These are phyloP conservation scores for Gadus chalcogrammus DNA, from an alignment of 2,113 vertebrate genomes.

Conservation along the genomic window DNA sequence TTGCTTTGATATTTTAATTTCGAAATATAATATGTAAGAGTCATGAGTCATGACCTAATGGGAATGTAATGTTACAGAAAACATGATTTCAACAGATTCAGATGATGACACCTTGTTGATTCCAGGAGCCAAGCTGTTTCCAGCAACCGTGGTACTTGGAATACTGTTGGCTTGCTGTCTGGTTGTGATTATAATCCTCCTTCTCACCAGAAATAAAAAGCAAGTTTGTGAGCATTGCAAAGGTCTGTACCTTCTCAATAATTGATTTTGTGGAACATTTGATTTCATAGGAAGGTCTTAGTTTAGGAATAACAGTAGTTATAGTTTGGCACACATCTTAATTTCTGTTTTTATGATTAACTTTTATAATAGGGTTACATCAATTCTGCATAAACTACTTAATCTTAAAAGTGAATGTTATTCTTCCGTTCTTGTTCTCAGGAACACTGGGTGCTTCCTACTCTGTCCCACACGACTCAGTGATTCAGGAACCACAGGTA, in stretches of 20 bases:
- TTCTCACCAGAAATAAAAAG: background rate
- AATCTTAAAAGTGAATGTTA: background rate
- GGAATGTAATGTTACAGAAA: too few relatives aligned
- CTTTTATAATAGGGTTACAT: background rate
- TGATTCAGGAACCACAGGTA: slow-evolving; percentile 5
- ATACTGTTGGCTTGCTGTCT: too few relatives aligned
- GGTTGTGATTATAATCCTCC: too few relatives aligned
- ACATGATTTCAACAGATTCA: too few relatives aligned
- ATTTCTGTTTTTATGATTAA: too few relatives aligned
- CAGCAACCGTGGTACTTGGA: too few relatives aligned
- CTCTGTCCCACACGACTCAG: background rate
- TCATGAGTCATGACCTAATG: too few relatives aligned
- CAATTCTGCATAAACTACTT: background rate
- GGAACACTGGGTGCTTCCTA: background rate
- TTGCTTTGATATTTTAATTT: too few relatives aligned
- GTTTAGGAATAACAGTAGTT: background rate
- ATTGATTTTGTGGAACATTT: background rate
- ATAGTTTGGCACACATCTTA: background rate
- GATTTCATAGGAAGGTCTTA: background rate
- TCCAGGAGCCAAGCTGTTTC: too few relatives aligned
- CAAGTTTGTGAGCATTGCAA: background rate
- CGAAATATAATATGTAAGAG: too few relatives aligned
- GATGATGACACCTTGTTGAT: too few relatives aligned
- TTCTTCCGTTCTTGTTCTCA: background rate
- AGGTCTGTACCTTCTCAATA: background rate